These are phyloP conservation scores for Aspidapion aeneum DNA, from an alignment of 2,888 invertebrate species.

Conservation along the genomic window DNA sequence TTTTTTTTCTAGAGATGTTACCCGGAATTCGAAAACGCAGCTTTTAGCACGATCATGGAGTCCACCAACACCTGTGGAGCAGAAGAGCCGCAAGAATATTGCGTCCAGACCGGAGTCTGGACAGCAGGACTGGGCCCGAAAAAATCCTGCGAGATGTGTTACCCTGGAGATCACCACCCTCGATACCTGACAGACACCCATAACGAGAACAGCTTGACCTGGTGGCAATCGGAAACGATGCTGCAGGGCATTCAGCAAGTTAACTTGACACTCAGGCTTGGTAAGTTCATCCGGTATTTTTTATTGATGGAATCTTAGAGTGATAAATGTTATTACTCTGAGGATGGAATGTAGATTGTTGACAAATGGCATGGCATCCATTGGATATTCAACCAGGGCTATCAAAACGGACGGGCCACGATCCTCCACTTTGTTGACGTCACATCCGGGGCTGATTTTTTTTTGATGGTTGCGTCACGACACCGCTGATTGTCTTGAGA, in stretches of 20 bases:
- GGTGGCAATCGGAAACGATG: conserved; percentile 99
- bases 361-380: no score
- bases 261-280: conserved; percentile 59
- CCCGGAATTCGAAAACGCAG: conserved; percentile 96
- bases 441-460: no score
- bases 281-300: conserved; percentile 25
- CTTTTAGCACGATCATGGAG: conserved; percentile 84
- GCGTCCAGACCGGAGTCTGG: conserved; percentile 83
- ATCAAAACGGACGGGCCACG: no score
- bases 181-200: conserved; percentile 87
- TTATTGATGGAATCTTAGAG: background rate
- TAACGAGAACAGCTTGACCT: conserved; percentile 85
- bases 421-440: no score
- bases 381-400: no score
- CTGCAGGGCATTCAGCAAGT: conserved; percentile 89
- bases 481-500: no score
- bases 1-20: conserved; percentile 75
- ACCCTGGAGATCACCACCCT: conserved; percentile 64
- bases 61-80: conserved; percentile 96
- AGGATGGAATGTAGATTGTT: no score
- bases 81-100: conserved; percentile 74
- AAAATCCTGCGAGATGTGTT: conserved; percentile 78
- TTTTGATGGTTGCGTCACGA: no score
- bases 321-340: no score
- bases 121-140: conserved; percentile 66